Conservation (phyloP, 2,797 vertebrate species). For the Sebastes iracundus region DNA sequence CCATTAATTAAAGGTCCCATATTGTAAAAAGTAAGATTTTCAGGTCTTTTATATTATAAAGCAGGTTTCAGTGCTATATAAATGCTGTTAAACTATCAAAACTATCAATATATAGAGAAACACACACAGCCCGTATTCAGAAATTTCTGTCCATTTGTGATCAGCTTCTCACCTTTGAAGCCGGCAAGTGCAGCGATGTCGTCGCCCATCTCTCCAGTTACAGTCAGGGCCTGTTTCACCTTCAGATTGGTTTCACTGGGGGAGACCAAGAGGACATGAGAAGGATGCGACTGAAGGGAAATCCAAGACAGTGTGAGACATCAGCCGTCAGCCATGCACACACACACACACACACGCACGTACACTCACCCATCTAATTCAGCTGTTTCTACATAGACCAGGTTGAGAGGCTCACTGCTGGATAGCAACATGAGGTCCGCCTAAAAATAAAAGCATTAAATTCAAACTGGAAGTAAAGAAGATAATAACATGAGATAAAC, state of each 20-base stretch:
- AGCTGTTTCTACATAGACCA: conserved; percentile 93
- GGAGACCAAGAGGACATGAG: conserved; percentile 15
- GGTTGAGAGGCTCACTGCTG: conserved; percentile 92
- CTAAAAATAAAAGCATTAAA: conserved; percentile 71
- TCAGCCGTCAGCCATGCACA: neutral
- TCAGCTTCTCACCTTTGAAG: conserved; percentile 85
- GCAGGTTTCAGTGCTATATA: no score
- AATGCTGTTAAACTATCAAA: no score
- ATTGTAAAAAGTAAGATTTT: no score
- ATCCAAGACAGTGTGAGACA: conserved; percentile 2
- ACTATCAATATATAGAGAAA: no score
- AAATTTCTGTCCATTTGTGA: no score
- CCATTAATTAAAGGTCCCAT: no score
- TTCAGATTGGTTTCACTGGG: conserved; percentile 96
- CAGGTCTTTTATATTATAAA: no score
- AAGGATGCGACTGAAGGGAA: neutral
- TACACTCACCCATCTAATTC: conserved; percentile 89
- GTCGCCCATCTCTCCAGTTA: conserved; percentile 89
- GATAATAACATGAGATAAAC: neutral
- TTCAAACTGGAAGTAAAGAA: neutral
- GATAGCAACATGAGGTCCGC: conserved; percentile 92
- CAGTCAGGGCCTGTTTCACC: conserved; percentile 91
- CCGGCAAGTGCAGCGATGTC: conserved; percentile 80
- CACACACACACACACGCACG: neutral
- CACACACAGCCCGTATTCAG: no score